These are phyloP conservation scores for Mactra quadrangularis DNA, from an alignment of 1,140 invertebrate species.

Conservation along the genomic window DNA sequence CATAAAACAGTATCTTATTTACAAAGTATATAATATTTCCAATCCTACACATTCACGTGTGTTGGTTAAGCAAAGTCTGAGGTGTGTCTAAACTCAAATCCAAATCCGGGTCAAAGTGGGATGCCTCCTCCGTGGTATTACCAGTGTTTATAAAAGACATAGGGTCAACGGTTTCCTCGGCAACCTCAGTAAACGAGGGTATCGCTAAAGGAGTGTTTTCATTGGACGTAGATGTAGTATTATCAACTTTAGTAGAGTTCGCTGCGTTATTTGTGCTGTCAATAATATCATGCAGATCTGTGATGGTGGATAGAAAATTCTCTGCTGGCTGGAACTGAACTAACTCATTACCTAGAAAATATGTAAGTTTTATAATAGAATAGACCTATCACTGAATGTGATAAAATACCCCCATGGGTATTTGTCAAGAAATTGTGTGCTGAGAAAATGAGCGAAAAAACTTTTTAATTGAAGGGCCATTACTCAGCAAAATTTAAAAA, in stretches of 20 bases:
- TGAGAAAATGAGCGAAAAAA: no score
- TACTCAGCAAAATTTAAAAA: neutral
- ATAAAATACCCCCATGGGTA: no score
- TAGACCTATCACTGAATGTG: no score
- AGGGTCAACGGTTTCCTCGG: constrained; percentile 6
- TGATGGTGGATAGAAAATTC: constrained; percentile 14
- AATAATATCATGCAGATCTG: constrained; percentile 41
- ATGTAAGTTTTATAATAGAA: neutral
- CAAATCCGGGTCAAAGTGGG: neutral
- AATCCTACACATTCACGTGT: no score
- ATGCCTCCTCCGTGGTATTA: neutral
- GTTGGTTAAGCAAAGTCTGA: no score
- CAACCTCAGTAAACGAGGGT: neutral
- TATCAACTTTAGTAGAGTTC: neutral
- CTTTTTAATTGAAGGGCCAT: neutral
- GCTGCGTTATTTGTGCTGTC: neutral
- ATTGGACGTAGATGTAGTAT: no score
- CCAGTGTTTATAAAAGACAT: constrained; percentile 48
- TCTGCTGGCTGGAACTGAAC: constrained; percentile 52
- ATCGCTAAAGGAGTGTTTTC: neutral
- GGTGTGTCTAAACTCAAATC: constrained; percentile 27
- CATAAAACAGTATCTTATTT: no score
- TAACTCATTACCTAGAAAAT: constrained; percentile 50
- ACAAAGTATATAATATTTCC: no score
- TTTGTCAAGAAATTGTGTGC: no score